Conservation (phyloP, 2,797 vertebrate species). For the Hydrocynus forskahlii region DNA sequence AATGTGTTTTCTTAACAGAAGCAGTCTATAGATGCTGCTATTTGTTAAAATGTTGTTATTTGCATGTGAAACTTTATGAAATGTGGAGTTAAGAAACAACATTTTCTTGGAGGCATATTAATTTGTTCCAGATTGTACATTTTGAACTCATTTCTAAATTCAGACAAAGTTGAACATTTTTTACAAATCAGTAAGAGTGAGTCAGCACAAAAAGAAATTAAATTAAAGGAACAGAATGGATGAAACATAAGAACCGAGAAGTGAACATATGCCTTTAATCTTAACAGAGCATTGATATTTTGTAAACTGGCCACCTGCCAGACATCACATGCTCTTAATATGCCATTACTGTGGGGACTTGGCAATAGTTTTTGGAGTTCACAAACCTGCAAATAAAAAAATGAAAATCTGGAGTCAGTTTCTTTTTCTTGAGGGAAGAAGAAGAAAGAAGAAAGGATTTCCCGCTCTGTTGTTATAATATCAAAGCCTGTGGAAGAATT, state of each 20-base stretch:
- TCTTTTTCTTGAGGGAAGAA: no score
- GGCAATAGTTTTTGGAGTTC: slow-evolving; percentile 59
- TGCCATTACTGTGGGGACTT: slow-evolving; percentile 53
- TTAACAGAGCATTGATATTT: slow-evolving; percentile 8
- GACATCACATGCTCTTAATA: slow-evolving; percentile 42
- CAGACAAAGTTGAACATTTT: not conserved
- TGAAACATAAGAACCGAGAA: not conserved
- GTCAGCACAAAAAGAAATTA: not conserved
- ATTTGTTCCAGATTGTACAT: not conserved
- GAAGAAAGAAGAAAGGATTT: no score
- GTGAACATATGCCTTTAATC: slow-evolving; percentile 9
- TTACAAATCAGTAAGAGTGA: not conserved
- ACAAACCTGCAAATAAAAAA: slow-evolving; percentile 57
- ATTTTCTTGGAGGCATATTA: not conserved
- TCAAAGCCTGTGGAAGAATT: no score
- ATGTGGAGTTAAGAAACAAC: not conserved
- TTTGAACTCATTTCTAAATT: not conserved
- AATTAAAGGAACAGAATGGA: not conserved
- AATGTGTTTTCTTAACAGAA: not conserved
- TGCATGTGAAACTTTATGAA: not conserved
- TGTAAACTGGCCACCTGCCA: slow-evolving; percentile 1
- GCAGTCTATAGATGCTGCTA: not conserved
- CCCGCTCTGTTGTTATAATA: no score
- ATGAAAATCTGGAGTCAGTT: not conserved
- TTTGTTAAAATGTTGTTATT: not conserved